Evolutionary conservation across 64 coral and sea anemone genomes (phyloP).

Genomic region (Montipora capricornis): DNA sequence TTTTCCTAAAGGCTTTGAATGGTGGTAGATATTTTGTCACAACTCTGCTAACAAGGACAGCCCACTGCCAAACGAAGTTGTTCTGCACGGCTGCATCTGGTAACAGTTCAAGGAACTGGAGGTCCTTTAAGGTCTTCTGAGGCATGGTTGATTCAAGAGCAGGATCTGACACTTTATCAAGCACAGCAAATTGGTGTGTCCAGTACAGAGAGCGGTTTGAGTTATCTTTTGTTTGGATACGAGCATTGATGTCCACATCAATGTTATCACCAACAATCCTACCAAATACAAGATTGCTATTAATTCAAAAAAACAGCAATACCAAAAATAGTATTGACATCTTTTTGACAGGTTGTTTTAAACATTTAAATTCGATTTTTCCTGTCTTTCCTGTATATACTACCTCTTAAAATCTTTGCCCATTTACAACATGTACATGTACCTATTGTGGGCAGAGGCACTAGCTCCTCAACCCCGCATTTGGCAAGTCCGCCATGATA

Average conservation of each 20-base stretch:
- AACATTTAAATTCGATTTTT: too few relatives aligned
- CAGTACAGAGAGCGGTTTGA: conserved; percentile 63
- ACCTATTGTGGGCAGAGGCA: too few relatives aligned
- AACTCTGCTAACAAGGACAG: conserved; percentile 42
- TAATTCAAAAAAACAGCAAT: not conserved
- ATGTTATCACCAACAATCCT: conserved; percentile 47
- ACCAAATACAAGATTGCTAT: not conserved
- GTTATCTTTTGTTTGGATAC: conserved; percentile 57
- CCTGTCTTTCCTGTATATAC: too few relatives aligned
- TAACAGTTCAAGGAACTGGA: conserved; percentile 31
- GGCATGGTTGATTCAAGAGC: not conserved
- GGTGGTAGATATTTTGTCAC: conserved; percentile 28
- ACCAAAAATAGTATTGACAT: too few relatives aligned
- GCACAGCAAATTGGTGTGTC: conserved; percentile 60
- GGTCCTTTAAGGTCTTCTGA: conserved; percentile 12
- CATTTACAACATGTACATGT: too few relatives aligned
- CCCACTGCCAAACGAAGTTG: conserved; percentile 50
- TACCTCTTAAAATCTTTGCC: too few relatives aligned
- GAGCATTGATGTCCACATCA: conserved; percentile 43
- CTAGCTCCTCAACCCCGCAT: too few relatives aligned
- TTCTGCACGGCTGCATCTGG: conserved; percentile 32
- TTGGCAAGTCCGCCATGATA: too few relatives aligned
- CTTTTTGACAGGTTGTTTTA: too few relatives aligned
- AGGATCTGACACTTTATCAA: conserved; percentile 24
- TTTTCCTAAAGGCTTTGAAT: conserved; percentile 15